Percentiles rank a stretch among this genome's conserved stretches.
Evolutionary conservation across 2,888 invertebrate species (phyloP).

Genomic region (Arge pagana): DNA sequence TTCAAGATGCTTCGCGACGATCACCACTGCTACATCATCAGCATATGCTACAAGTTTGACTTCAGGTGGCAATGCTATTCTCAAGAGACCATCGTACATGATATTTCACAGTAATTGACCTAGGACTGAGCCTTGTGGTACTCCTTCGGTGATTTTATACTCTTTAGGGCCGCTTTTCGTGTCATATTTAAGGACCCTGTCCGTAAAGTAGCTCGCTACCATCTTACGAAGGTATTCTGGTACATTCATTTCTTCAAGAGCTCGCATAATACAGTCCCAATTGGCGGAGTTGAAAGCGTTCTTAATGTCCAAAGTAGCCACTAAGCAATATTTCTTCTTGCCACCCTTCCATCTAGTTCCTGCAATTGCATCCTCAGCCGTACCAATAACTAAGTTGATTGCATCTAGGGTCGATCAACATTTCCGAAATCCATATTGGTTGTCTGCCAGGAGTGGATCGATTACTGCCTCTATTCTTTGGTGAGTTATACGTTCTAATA

Average conservation of each 20-base stretch:
- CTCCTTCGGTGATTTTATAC: conserved; percentile 24
- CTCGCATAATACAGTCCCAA: conserved; percentile 29
- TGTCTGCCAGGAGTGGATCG: no score
- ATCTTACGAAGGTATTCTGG: conserved; percentile 30
- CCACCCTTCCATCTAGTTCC: no score
- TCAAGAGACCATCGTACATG: conserved; percentile 10
- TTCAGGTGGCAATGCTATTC: conserved; percentile 11
- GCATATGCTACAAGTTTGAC: conserved; percentile 15
- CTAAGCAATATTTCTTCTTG: conserved; percentile 22
- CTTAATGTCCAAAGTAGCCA: conserved; percentile 26
- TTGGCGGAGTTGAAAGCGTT: conserved; percentile 36
- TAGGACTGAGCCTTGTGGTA: conserved; percentile 29
- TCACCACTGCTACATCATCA: conserved; percentile 10
- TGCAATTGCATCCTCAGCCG: no score
- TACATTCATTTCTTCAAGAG: conserved; percentile 25
- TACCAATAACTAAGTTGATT: no score
- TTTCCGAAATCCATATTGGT: no score
- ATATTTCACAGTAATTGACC: conserved; percentile 28
- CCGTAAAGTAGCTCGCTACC: conserved; percentile 30
- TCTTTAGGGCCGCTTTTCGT: conserved; percentile 22
- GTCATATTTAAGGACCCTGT: conserved; percentile 29
- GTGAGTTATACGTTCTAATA: no score
- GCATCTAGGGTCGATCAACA: no score
- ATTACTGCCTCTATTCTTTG: no score
- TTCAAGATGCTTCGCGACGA: conserved; percentile 23